A percentile compares a stretch with the other conserved stretches of the same genome.
Conservation (phyloP, 2,113 vertebrate species). For the Telmatochromis brichardi region DNA sequence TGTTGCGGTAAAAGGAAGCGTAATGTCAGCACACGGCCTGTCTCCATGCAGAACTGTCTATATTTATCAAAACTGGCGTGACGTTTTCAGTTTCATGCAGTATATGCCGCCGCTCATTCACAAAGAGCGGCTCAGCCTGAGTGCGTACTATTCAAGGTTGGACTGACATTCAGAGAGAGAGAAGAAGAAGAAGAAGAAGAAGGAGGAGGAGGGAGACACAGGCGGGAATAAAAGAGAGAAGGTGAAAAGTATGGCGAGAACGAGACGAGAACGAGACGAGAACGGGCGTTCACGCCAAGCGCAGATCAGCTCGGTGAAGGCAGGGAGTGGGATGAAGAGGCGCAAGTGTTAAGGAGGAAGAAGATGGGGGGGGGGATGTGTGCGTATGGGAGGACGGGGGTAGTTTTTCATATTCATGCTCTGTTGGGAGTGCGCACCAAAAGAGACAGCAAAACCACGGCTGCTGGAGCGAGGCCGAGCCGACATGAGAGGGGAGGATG, state of each 20-base stretch:
- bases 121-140: constrained; percentile 11
- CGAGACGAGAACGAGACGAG: not conserved
- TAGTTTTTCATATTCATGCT: constrained; percentile 49
- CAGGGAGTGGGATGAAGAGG: constrained; percentile 21
- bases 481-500: constrained; percentile 33
- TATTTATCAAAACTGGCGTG: constrained; percentile 35
- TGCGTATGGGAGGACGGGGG: not conserved
- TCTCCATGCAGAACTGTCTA: constrained; percentile 57
- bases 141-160: constrained; percentile 30
- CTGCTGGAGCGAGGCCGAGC: constrained; percentile 36
- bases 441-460: constrained; percentile 7
- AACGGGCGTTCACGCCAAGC: not conserved
- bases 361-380: not conserved
- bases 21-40: constrained; percentile 18
- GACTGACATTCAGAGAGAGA: constrained; percentile 28
- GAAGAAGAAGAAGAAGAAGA: not conserved
- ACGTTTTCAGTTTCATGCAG: constrained; percentile 40
- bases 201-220: not conserved
- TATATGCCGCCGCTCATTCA: constrained; percentile 8
- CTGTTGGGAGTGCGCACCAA: constrained; percentile 27
- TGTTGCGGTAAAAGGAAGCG: constrained; percentile 3
- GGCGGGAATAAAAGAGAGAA: not conserved
- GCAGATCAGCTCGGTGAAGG: not conserved
- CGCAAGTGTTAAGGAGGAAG: not conserved
- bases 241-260: not conserved